These are phyloP conservation scores for Chelonia mydas DNA, from an alignment of 2,797 vertebrate species.

Conservation along the genomic window DNA sequence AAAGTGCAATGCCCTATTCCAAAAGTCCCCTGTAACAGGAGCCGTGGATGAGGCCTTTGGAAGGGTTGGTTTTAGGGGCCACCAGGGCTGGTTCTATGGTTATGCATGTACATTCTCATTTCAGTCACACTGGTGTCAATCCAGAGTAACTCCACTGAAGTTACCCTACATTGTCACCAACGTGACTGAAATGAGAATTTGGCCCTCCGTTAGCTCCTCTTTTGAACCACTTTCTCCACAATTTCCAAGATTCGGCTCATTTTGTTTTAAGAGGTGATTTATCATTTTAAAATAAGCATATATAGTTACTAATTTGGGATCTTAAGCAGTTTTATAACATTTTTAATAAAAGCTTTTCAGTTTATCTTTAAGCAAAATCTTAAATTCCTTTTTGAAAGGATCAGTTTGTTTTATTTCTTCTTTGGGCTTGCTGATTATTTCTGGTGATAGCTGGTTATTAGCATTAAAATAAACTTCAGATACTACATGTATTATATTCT, in stretches of 20 bases:
- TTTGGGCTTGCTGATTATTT: neutral
- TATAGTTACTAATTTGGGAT: neutral
- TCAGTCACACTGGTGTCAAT: neutral
- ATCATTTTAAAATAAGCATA: neutral
- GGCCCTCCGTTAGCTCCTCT: neutral
- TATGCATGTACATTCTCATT: neutral
- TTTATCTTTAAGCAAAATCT: neutral
- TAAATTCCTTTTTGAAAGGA: neutral
- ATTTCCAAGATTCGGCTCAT: neutral
- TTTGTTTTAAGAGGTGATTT: neutral
- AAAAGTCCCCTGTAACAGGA: neutral
- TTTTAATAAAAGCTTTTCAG: neutral
- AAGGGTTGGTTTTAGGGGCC: neutral
- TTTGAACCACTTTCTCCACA: neutral
- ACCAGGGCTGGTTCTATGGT: neutral
- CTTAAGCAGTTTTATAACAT: neutral
- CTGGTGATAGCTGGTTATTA: neutral
- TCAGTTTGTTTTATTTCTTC: neutral
- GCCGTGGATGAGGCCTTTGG: neutral
- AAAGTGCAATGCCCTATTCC: neutral
- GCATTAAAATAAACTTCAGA: neutral
- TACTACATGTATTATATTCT: neutral
- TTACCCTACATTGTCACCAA: neutral
- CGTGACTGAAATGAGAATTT: neutral
- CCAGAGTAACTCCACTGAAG: neutral